A percentile compares a stretch with the other conserved stretches of the same genome.
Conservation (phyloP, 2,888 invertebrate species). For the Sclerodermus sp. region DNA sequence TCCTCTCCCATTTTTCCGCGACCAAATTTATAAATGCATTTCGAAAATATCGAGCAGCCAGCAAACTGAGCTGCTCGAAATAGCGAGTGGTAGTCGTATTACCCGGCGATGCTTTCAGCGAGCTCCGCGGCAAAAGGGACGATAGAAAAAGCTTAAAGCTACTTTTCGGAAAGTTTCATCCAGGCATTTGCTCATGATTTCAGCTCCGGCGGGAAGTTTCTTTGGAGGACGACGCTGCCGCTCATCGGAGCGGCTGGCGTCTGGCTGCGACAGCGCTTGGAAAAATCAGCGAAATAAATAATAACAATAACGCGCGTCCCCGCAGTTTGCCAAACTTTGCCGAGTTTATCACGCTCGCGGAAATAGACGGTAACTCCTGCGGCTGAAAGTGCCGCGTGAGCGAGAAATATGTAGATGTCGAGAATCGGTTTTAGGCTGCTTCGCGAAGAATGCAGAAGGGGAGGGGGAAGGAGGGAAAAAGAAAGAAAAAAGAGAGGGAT, state of each 20-base stretch:
- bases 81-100: too few species aligned
- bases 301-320: constrained; percentile 13
- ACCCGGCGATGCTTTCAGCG: too few species aligned
- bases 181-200: too few species aligned
- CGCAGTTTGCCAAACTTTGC: constrained; percentile 9
- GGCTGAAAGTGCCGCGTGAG: not conserved
- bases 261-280: constrained; percentile 24
- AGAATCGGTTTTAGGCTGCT: constrained; percentile 24
- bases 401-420: constrained; percentile 21
- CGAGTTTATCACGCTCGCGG: constrained; percentile 10
- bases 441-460: constrained; percentile 2
- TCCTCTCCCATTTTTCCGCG: too few species aligned
- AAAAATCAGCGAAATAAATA: constrained; percentile 30
- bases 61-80: too few species aligned
- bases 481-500: not conserved
- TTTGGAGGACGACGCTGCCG: not conserved
- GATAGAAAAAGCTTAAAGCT: too few species aligned
- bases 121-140: too few species aligned
- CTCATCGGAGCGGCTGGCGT: constrained; percentile 1
- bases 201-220: too few species aligned
- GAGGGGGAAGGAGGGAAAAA: not conserved
- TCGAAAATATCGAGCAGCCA: too few species aligned
- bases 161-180: too few species aligned
- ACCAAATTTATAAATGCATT: too few species aligned
- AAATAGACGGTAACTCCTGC: constrained; percentile 16